phyloP scores from a whole-genome alignment of 2,797 vertebrate species.

The Poecilia velifera region DNA sequence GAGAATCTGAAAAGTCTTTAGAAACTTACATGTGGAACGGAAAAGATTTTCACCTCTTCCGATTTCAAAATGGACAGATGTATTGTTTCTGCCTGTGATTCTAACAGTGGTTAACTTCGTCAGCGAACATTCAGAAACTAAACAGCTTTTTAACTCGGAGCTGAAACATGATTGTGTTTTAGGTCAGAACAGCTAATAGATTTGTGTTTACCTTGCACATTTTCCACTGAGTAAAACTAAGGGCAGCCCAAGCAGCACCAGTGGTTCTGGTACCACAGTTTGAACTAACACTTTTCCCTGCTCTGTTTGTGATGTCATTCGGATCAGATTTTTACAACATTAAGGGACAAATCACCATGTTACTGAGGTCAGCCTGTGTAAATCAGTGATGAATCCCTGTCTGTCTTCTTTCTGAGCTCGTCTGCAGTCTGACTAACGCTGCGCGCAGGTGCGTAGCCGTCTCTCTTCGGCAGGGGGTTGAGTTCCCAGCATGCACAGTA shows the following conservation, averaged over 20 bases:
- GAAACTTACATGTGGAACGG: neutral
- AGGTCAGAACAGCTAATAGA: neutral
- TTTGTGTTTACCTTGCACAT: neutral
- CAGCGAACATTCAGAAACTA: neutral
- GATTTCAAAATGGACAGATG: neutral
- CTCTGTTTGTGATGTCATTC: constrained; percentile 9
- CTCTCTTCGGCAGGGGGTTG: constrained; percentile 32
- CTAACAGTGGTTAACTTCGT: neutral
- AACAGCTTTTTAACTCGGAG: neutral
- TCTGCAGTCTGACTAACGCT: constrained; percentile 53
- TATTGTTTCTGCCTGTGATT: neutral
- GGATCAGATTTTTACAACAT: neutral
- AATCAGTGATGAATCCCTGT: constrained; percentile 39
- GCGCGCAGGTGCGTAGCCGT: constrained; percentile 37
- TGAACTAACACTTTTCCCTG: constrained; percentile 74
- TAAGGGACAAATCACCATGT: constrained; percentile 15
- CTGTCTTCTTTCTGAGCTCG: constrained; percentile 40
- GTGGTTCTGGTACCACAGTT: neutral
- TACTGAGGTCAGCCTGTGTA: constrained; percentile 22
- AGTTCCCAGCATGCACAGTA: constrained; percentile 33
- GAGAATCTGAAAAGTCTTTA: neutral
- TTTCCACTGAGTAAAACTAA: neutral
- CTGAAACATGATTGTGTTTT: neutral
- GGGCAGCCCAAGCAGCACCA: neutral
- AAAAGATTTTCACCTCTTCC: neutral